Percentiles rank a stretch among this genome's conserved stretches.
These are phyloP conservation scores for Podarcis raffonei DNA, from an alignment of 2,113 vertebrate species.

Conservation along the genomic window DNA sequence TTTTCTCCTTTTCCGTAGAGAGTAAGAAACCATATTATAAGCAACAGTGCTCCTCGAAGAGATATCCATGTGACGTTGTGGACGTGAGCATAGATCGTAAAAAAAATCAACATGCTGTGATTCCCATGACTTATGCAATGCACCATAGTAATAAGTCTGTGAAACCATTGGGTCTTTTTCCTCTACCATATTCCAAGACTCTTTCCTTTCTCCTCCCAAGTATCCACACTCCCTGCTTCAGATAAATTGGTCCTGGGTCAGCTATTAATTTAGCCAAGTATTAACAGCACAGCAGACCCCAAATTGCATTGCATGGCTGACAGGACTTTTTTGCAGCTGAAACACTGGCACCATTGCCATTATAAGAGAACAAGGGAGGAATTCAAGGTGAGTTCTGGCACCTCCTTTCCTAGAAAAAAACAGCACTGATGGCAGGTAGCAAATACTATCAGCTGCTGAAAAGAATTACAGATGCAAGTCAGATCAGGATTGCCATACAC, in stretches of 20 bases:
- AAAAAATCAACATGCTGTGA: neutral
- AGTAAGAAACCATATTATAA: rapidly evolving
- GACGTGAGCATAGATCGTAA: rapidly evolving
- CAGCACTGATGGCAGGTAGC: too few species aligned
- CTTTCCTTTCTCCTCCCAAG: neutral
- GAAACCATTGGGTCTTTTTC: neutral
- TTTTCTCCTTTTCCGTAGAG: neutral
- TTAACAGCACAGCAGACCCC: neutral
- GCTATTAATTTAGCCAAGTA: neutral
- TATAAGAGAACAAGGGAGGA: too few species aligned
- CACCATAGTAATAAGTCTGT: too few species aligned
- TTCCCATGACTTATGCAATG: neutral
- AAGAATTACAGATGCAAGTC: neutral
- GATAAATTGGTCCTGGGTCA: neutral
- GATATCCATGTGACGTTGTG: rapidly evolving
- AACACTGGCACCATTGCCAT: too few species aligned
- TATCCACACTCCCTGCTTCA: neutral
- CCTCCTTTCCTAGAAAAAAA: too few species aligned
- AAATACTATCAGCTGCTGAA: too few species aligned
- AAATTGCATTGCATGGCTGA: too few species aligned
- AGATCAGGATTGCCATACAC: neutral
- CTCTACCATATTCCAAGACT: neutral
- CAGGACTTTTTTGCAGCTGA: too few species aligned
- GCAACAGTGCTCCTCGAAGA: neutral
- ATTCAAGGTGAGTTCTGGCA: too few species aligned